Evolutionary conservation across 2,888 invertebrate species (phyloP).

Genomic region (Actias luna): DNA sequence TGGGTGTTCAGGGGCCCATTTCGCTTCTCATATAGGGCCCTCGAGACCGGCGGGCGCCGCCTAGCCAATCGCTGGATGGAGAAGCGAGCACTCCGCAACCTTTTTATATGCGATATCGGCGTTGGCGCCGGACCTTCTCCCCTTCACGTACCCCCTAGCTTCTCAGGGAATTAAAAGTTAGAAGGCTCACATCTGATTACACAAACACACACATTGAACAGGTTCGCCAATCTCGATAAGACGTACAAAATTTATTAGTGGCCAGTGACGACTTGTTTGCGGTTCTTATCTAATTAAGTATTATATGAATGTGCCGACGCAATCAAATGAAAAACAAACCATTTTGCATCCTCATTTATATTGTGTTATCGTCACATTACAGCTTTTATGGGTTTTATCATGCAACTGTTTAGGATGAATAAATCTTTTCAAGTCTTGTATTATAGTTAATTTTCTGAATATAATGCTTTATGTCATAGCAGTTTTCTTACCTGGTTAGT

Average conservation of each 20-base stretch:
- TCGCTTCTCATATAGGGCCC: conserved; percentile 84
- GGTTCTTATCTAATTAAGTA: conserved; percentile 53
- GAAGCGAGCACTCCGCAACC: conserved; percentile 80
- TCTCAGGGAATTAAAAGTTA: conserved; percentile 75
- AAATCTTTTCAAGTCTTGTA: neutral
- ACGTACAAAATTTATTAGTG: conserved; percentile 67
- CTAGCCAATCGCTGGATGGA: conserved; percentile 84
- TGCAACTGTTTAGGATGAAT: neutral
- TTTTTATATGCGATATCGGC: conserved; percentile 80
- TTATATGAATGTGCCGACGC: conserved; percentile 30
- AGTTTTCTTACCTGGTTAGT: too few relatives aligned
- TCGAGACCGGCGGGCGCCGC: conserved; percentile 83
- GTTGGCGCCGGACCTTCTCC: conserved; percentile 66
- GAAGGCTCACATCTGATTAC: conserved; percentile 76
- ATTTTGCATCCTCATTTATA: neutral
- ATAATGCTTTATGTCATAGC: too few relatives aligned
- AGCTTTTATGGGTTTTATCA: neutral
- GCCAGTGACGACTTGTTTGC: conserved; percentile 63
- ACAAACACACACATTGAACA: conserved; percentile 72
- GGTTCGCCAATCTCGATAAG: conserved; percentile 73
- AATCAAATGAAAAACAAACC: conserved; percentile 16
- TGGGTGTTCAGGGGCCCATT: conserved; percentile 87
- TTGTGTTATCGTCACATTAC: conserved; percentile 5
- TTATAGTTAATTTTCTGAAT: neutral
- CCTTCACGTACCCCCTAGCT: conserved; percentile 43